Evolutionary conservation across 2,888 invertebrate species (phyloP).

Genomic region (Loripinus fragilis): DNA sequence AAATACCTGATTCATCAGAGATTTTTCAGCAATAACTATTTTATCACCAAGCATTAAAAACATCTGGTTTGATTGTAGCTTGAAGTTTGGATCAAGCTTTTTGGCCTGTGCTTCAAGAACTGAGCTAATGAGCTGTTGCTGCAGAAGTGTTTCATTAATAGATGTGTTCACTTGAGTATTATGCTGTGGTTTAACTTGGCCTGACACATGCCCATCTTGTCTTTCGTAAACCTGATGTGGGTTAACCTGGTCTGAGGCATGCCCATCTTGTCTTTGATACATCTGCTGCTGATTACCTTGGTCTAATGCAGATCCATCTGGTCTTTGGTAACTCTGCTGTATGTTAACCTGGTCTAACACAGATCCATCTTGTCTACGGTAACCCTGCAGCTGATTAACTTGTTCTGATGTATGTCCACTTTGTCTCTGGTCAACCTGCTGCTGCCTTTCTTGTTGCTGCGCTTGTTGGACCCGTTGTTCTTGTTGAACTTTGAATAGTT

Average conservation of each 20-base stretch:
- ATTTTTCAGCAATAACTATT: background rate
- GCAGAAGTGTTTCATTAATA: background rate
- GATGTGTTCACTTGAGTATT: too few species aligned
- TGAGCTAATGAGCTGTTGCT: background rate
- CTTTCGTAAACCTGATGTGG: too few species aligned
- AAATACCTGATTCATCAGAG: background rate
- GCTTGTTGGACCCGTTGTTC: background rate
- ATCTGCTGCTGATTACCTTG: background rate
- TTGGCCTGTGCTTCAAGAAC: background rate
- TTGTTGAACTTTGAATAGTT: background rate
- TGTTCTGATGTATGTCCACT: too few species aligned
- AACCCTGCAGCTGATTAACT: background rate
- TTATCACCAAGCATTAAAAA: background rate
- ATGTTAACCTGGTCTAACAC: too few species aligned
- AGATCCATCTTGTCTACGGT: background rate
- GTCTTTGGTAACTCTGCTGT: background rate
- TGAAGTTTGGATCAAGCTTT: background rate
- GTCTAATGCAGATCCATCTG: background rate
- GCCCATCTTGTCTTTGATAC: background rate
- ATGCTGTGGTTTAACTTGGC: too few species aligned
- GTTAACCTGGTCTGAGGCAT: too few species aligned
- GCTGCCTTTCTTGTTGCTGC: background rate
- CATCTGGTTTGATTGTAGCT: slow-evolving; percentile 4
- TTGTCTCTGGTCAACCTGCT: background rate
- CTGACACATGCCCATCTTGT: too few species aligned